A percentile compares a stretch with the other conserved stretches of the same genome.
Evolutionary conservation across 2,113 vertebrate genomes (phyloP).

Genomic region (Gobiocypris rarus): DNA sequence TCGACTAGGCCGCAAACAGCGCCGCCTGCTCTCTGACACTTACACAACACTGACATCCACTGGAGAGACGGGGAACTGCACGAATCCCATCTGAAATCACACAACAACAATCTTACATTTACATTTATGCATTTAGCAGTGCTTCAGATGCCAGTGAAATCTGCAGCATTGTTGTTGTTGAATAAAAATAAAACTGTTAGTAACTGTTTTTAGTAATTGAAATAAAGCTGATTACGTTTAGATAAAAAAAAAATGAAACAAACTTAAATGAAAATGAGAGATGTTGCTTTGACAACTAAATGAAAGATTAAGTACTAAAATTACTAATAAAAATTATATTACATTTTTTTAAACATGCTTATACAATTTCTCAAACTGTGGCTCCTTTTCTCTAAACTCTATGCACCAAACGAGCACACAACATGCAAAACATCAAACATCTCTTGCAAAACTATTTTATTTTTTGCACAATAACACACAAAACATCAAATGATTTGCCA

Average conservation of each 20-base stretch:
- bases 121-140: too few relatives aligned
- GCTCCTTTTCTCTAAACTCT: too few relatives aligned
- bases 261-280: not conserved
- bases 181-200: not conserved
- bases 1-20: slow-evolving; percentile 24
- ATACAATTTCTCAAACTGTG: too few relatives aligned
- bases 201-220: not conserved
- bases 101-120: not conserved
- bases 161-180: not conserved
- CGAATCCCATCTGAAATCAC: not conserved
- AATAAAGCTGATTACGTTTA: not conserved
- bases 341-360: too few relatives aligned
- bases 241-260: not conserved
- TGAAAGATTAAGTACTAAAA: not conserved
- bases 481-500: too few relatives aligned
- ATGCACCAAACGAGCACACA: too few relatives aligned
- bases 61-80: not conserved
- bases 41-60: slow-evolving; percentile 18
- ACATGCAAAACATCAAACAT: too few relatives aligned
- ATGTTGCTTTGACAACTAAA: not conserved
- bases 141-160: too few relatives aligned
- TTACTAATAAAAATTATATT: too few relatives aligned
- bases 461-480: too few relatives aligned
- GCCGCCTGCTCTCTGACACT: not conserved
- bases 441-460: too few relatives aligned